phyloP scores from a whole-genome alignment of 2,113 vertebrate species.

The Oryzias curvinotus region DNA sequence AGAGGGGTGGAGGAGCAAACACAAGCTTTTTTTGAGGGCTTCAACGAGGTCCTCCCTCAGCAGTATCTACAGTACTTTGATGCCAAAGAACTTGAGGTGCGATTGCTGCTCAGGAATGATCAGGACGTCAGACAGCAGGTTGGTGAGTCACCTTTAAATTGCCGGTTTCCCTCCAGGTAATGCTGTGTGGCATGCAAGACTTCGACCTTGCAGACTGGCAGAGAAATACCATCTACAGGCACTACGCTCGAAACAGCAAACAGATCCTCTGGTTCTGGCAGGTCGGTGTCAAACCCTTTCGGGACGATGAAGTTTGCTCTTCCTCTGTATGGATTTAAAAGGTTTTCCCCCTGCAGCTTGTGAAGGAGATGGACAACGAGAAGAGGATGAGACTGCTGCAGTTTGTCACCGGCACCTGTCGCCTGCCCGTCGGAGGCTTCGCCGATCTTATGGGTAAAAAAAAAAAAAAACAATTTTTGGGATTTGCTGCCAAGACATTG shows the following conservation, averaged over 20 bases:
- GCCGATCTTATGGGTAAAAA: conserved; percentile 93
- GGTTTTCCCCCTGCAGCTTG: conserved; percentile 77
- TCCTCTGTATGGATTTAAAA: neutral
- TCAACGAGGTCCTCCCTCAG: conserved; percentile 97
- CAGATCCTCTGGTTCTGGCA: conserved; percentile 99
- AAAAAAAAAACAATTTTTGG: neutral
- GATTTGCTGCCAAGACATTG: neutral
- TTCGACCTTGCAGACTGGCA: conserved; percentile 97
- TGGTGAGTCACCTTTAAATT: neutral
- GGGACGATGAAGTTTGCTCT: neutral
- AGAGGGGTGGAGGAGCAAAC: conserved; percentile 97
- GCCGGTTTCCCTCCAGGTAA: conserved; percentile 78
- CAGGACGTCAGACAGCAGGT: neutral
- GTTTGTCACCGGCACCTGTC: conserved; percentile 96
- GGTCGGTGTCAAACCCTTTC: conserved; percentile 69
- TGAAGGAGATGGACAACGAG: conserved; percentile 99
- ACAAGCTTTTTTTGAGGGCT: conserved; percentile 96
- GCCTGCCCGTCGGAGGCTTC: conserved; percentile 95
- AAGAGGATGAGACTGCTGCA: conserved; percentile 97
- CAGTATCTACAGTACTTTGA: conserved; percentile 98
- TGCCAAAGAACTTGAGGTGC: conserved; percentile 96
- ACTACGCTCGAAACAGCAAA: conserved; percentile 93
- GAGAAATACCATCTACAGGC: conserved; percentile 92
- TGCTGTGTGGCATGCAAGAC: conserved; percentile 99
- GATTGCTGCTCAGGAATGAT: neutral